Conservation (phyloP, 2,888 invertebrate genomes). For the Anthophora plumipes region DNA sequence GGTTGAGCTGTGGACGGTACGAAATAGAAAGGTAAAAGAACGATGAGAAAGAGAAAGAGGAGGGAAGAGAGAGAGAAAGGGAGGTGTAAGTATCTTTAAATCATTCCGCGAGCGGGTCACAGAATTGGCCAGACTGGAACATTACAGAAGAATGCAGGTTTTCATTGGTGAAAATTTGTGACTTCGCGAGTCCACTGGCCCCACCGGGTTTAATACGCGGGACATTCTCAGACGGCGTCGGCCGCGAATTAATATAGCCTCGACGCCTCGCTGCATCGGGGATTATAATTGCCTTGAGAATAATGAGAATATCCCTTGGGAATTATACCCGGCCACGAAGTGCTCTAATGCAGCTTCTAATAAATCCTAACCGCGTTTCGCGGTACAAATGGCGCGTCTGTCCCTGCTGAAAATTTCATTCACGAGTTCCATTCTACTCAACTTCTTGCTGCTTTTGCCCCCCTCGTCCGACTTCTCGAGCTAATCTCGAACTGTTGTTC, state of each 20-base stretch:
- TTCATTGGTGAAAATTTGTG: constrained; percentile 68
- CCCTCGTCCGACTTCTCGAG: too few relatives aligned
- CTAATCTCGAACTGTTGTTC: too few relatives aligned
- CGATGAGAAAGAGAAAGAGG: not conserved
- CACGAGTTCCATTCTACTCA: constrained; percentile 15
- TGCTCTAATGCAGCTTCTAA: constrained; percentile 65
- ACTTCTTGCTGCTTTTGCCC: not conserved
- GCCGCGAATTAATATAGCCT: constrained; percentile 76
- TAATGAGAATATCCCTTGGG: constrained; percentile 71
- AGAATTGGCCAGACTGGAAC: constrained; percentile 47
- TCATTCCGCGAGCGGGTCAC: constrained; percentile 38
- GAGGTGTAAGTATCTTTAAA: constrained; percentile 39
- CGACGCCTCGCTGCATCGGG: constrained; percentile 64
- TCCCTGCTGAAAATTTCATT: constrained; percentile 47
- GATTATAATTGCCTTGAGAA: constrained; percentile 74
- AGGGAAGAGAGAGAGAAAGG: not conserved
- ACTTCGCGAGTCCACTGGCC: constrained; percentile 67
- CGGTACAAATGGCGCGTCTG: constrained; percentile 34
- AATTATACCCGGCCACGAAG: constrained; percentile 59
- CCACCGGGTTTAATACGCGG: constrained; percentile 66
- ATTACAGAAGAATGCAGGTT: constrained; percentile 59
- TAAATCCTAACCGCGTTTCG: constrained; percentile 60
- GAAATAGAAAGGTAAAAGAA: constrained; percentile 42
- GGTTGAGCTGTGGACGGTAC: constrained; percentile 8
- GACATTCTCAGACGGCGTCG: constrained; percentile 77